Evolutionary conservation across 2,888 invertebrate genomes (phyloP), one percentile per base, ranked within the genome.

Genomic region (Cephus runcator): DNA sequence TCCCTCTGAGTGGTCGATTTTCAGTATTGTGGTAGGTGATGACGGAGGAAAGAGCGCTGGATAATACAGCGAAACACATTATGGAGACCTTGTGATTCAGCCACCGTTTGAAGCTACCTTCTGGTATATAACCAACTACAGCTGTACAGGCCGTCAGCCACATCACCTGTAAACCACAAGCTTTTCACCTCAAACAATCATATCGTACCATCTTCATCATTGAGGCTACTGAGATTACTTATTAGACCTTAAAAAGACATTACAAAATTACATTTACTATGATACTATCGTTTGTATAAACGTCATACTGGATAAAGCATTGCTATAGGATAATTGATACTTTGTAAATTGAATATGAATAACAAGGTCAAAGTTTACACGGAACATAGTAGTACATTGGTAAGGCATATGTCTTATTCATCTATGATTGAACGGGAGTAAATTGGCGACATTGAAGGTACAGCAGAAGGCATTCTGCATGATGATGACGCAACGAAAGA

Each of bases 11-110:
- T 56, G 98, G 98, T 86, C 95, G 94, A 92, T 98, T 97, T 90
- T 98, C 97, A 77, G 94, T 94, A 91, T 96, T 97, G 92, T 98
- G 97, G 92, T 97, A 97, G 35, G 95, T 96, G 85, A 97, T 95
- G 81, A 97, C 97, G 36, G 96, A 95, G 12, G 99, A 98, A 88
- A 99, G 95, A 76, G 98, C 97, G 81, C 98, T 95, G 77, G 98
- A 97, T 84, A 99, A 93, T 86, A 99, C 95, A 89, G 98, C 96
- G 93, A 98, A 98, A 92, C 98, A 97, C 94, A 97, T 96, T 81
- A 97, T 93, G 79, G 96, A 96, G 35, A 97, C 95, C 84, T 95
- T 94, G 88, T 95, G 94, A 92, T 98, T 98, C 80, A 97, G 92
- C 89, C 94, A 94, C 85, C 95, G 95, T 92, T 98, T 98, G 88